Evolutionary conservation across 2,888 invertebrate species (phyloP), one percentile per base, ranked within the genome.

Genomic region (Kryphioiulus occultus): DNA sequence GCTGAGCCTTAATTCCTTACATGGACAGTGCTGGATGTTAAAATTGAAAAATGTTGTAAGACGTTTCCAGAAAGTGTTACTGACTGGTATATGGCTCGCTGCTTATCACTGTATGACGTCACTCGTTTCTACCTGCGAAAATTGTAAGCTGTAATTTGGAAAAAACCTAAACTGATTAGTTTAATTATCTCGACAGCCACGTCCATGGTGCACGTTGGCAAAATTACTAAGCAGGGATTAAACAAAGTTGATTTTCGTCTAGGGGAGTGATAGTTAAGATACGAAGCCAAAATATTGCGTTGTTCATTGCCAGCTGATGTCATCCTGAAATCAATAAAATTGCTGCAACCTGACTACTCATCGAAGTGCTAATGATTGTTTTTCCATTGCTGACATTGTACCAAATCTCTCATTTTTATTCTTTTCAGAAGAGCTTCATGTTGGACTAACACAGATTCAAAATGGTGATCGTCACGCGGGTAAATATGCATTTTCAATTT

Each of bases 381-480:
- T 22, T 59, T 59, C n/a, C n/a, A 26, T 68, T 68, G 22, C 26
- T 26, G 30, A 15, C 7, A 15, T 78, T 30, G 2, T 12, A 26
- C 15, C 10, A 78, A 78, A 15, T 30, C 12, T 22, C 30, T 10
- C 30, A 78, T 10, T 78, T 78, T 12, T 1, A 30, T 78, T 78
- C 22, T 78, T 78, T 78, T 78, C 78, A 78, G 78, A 78, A 5
- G 26, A 30, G 12, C 44, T 85, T 85, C 5, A 85, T 39, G 85
- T 85, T 85, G 85, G 39, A 35, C 44, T 39, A 85, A 85, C 32
- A 44, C 22, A 2, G 1, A 35, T 85, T 22, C 85, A 85, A 85
- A 85, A 85, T 85, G 85, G 85, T 85, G 85, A 85, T 85, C 85
- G 85, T 85, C 85, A 85, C 85, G 44, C 85, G 85, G 85, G 85